Base-by-base conservation (phyloP, 1,140 invertebrate species). In the Apolygus lucorum region DNA sequence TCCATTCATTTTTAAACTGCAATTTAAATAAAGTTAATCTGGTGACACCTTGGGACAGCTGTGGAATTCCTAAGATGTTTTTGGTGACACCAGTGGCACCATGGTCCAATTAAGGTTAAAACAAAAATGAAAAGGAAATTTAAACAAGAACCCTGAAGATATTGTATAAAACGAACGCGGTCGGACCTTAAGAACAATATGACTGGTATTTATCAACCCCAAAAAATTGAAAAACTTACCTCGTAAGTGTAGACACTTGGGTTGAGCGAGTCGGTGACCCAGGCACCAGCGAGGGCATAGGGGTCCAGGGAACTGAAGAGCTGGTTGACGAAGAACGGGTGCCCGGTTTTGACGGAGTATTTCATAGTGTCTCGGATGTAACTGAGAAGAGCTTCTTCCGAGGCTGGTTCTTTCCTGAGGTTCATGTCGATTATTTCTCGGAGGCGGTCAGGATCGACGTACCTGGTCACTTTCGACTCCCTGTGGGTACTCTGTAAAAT, bases 241-340 rank as follows among this genome's bases (percentile, higher is more conserved):
- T 95, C 92, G 75, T 90, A 95, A 0, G 92, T 95, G 77, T 95
- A 94, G 0, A 93, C 90, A 71, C 90, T 92, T 0, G 91, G 88
- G 80, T 95, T 94, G 2, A 95, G 78, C 1, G 91, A 88, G 75
- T 93, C 90, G 2, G 89, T 90, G 65, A 93, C 78, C 90, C 91
- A 93, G 76, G 93, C 90, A 0, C 89, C 92, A 29, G 90, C 82
- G 26, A 95, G 78, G 0, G 90, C 91, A 72, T 92, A 93, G 0
- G 90, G 90, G 78, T 94, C 92, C n/a, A 93, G 79, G 77, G 78
- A 77, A 1, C 90, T 92, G 78, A 90, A 93, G 1, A 93, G 79
- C 75, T 93, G 91, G 77, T 93, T 94, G 22, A 92, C 86, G 77
- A 93, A 93, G 76, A 89, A 90, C 0, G 91, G 91, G 80, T 93